phyloP scores from a whole-genome alignment of 2,797 vertebrate species.

The Meriones psammophilus region DNA sequence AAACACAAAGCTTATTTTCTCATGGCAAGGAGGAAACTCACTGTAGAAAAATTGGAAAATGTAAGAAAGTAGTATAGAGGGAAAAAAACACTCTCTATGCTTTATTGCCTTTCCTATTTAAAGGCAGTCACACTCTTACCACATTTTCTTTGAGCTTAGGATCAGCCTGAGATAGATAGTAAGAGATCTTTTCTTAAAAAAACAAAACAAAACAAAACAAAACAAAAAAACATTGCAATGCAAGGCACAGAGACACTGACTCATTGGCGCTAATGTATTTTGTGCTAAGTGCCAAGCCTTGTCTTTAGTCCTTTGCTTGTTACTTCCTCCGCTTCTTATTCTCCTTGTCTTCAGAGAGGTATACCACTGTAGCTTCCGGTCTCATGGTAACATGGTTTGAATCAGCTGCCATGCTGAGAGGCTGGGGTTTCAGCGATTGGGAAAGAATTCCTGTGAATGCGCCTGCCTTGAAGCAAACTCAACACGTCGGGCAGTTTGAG shows the following conservation, averaged over 20 bases:
- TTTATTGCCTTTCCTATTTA: background rate
- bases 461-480: conserved; percentile 46
- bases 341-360: conserved; percentile 53
- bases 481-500: conserved; percentile 35
- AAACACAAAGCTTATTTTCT: conserved; percentile 50
- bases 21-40: background rate
- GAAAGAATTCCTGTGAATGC: conserved; percentile 51
- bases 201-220: too few relatives aligned
- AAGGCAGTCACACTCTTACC: background rate
- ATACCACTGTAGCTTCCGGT: conserved; percentile 76
- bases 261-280: conserved; percentile 5
- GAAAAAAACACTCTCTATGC: background rate
- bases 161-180: background rate
- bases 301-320: background rate
- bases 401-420: conserved; percentile 62
- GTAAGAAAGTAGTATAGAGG: background rate
- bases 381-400: conserved; percentile 56
- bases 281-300: background rate
- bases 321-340: conserved; percentile 54
- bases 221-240: background rate
- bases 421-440: conserved; percentile 52
- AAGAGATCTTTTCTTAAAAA: background rate
- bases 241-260: background rate
- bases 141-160: background rate
- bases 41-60: conserved; percentile 34